Evolutionary conservation across 2,113 vertebrate species (phyloP), one percentile per base, ranked within the genome.

Genomic region (Bagarius yarrelli): DNA sequence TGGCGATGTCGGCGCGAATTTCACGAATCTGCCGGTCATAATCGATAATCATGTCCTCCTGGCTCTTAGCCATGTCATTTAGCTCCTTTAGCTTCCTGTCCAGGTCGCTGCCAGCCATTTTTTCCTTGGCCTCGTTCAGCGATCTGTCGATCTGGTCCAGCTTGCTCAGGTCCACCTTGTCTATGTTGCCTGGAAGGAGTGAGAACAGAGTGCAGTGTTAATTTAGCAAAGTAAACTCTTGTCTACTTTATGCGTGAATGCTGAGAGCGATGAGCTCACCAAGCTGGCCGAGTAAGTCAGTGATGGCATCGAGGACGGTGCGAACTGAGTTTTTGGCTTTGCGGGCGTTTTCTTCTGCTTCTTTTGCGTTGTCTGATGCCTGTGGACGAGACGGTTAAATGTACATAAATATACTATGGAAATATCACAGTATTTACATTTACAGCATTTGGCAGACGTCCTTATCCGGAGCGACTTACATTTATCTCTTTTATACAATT

Each of bases 311-410:
- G 64, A 99, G 94, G 8, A 98, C 94, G 6, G 80, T 94, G 88
- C 92, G 95, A 16, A 97, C 96, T 0, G 96, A 94, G 69, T 92
- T 93, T 88, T 99, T 99, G 0, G 96, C 96, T 88, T 98, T 99
- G 82, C 95, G 95, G 72, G 97, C 96, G 6, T 95, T 97, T 88
- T 95, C 94, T 85, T 99, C 96, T 0, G 98, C 98, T 86, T 97
- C 95, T 87, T 97, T 96, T 1, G 97, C 97, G 56, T 92, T 95
- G 75, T 94, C 91, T 0, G 96, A 96, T 6, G 96, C 96, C 98
- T 99, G 83, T 0, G 85, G 1, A 55, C 63, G 14, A 76, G 13
- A 83, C 4, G 13, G 16, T 44, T 4, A 13, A 13, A 3, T n/a
- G n/a, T n/a, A n/a, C n/a, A n/a, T n/a, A n/a, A n/a, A n/a, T n/a